A percentile compares a stretch with the other conserved stretches of the same genome.
Evolutionary conservation across 2,797 vertebrate species (phyloP).

Genomic region (Malacoctenus gilli): DNA sequence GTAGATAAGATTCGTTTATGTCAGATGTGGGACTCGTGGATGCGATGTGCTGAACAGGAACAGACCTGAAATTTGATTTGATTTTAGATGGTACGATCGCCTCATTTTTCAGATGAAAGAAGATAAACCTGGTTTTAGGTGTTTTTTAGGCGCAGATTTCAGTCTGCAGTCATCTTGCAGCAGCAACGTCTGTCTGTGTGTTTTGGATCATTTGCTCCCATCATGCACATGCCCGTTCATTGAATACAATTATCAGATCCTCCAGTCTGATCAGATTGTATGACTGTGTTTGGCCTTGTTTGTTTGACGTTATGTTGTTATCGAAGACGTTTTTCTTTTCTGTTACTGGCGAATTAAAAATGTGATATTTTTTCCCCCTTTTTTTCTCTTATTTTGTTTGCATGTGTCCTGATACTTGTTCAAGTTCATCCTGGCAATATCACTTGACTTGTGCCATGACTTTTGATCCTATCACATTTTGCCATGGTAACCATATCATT

Average conservation of each 20-base stretch:
- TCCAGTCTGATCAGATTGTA: constrained; percentile 81
- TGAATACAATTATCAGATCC: constrained; percentile 81
- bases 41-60: too few species aligned
- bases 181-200: background rate
- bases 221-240: constrained; percentile 69
- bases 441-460: constrained; percentile 93
- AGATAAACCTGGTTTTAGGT: background rate
- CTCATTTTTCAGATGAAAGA: background rate
- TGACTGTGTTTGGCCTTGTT: constrained; percentile 71
- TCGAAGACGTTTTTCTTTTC: constrained; percentile 50
- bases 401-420: constrained; percentile 88
- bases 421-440: constrained; percentile 87
- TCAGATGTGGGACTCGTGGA: too few species aligned
- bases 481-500: constrained; percentile 90
- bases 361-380: constrained; percentile 73
- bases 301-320: constrained; percentile 61
- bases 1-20: too few species aligned
- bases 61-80: too few species aligned
- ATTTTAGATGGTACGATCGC: too few species aligned
- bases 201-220: constrained; percentile 72
- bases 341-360: constrained; percentile 46
- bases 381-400: constrained; percentile 78
- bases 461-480: constrained; percentile 88
- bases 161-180: too few species aligned
- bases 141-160: too few species aligned